Evolutionary conservation across 1,140 invertebrate species (phyloP), one percentile per base, ranked within the genome.

Genomic region (Anadara kagoshimensis): DNA sequence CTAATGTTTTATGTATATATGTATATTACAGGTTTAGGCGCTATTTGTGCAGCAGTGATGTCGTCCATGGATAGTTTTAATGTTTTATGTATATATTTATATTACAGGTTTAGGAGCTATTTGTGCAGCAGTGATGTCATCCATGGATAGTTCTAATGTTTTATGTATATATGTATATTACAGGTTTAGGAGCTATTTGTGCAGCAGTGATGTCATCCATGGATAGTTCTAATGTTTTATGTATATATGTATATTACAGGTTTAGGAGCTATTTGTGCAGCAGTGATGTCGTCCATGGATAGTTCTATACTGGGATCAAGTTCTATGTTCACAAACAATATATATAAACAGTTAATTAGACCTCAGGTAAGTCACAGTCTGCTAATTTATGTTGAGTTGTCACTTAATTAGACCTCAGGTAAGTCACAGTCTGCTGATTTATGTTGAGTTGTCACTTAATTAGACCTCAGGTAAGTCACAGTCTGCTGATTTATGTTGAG

Each of bases 201-300:
- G n/a, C n/a, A n/a, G n/a, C n/a, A n/a, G n/a, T n/a, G n/a, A n/a
- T n/a, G n/a, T n/a, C n/a, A n/a, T n/a, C n/a, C n/a, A n/a, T n/a
- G n/a, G n/a, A n/a, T n/a, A n/a, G 29, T 36, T 51, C 49, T 51
- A 51, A 4, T 51, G 49, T 51, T 4, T 22, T 51, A 3, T 51
- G 49, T 16, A 51, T 51, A 51, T 4, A 18, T 51, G 49, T 22
- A 36, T 10, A 44, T 76, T 73, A 0, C 53, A 88, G 86, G 82
- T 70, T 63, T 88, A n/a, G 81, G 82, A 49, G 83, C 85, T 5
- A 81, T 88, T 11, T 84, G 79, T 24, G 86, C 85, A 11, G 86
- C 86, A 41, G 85, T 88, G 16, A 88, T 88, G 86, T 87, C 85
- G 18, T 88, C 86, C 12, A 83, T 85, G 78, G 86, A 88, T 71